These are phyloP conservation scores for Tapirus terrestris DNA, from an alignment of 2,113 vertebrate genomes.

Conservation along the genomic window DNA sequence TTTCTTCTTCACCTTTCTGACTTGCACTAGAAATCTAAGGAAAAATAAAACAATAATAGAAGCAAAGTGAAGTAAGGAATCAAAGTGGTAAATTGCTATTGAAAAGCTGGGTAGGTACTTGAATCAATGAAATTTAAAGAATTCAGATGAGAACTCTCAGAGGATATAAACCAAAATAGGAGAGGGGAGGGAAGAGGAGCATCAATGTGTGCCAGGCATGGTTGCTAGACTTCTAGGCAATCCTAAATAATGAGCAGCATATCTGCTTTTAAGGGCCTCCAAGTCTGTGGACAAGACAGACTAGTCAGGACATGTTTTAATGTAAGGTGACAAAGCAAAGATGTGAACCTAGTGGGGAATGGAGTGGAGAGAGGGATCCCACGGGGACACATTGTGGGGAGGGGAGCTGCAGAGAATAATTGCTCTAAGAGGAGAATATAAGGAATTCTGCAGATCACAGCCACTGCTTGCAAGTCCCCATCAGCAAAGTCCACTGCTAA, in stretches of 20 bases:
- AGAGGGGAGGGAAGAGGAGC: neutral
- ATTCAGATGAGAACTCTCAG: slow-evolving; percentile 37
- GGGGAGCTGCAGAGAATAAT: neutral
- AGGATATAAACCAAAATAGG: neutral
- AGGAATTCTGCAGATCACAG: neutral
- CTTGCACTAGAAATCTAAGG: neutral
- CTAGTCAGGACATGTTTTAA: neutral
- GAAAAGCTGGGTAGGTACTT: neutral
- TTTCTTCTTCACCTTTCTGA: slow-evolving; percentile 14
- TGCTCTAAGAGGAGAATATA: neutral
- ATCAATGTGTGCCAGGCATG: neutral
- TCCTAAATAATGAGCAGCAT: neutral
- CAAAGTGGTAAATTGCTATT: neutral
- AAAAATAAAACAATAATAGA: neutral
- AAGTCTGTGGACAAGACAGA: neutral
- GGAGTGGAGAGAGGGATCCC: neutral
- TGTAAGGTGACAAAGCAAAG: neutral
- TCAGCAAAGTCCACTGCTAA: neutral
- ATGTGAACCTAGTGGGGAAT: neutral
- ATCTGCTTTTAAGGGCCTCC: neutral
- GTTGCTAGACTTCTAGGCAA: neutral
- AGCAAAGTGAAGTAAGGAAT: neutral
- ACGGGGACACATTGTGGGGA: neutral
- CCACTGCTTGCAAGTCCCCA: neutral
- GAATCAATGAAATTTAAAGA: slow-evolving; percentile 15